Base-by-base conservation (phyloP, 1,140 invertebrate genomes). In the Eciton burchellii region DNA sequence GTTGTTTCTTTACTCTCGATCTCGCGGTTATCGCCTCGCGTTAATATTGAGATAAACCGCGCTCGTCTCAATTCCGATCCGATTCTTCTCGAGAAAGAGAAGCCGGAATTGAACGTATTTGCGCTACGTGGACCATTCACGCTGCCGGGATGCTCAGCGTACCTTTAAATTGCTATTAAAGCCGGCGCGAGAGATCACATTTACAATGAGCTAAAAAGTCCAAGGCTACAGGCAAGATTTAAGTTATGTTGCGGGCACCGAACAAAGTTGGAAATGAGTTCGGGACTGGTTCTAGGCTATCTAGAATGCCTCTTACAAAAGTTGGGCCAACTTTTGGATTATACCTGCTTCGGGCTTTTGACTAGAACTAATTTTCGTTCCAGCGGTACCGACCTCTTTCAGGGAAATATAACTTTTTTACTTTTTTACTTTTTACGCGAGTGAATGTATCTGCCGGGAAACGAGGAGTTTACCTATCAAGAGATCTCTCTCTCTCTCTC, bases 201-300 rank as follows among this genome's bases (percentile, higher is more conserved):
- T 68, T 79, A 68, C 68, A 79, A 66, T 45, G 8, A 66, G 24
- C 41, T 56, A 68, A 70, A 79, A 79, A 79, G 52, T 79, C 63
- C 35, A 79, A 43, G 49, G 52, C 24, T 79, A 68, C 63, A 19
- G 63, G 63, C 63, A 16, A 79, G 63, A 52, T 70, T 79, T 79
- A 79, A 79, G 74, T 79, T 79, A 79, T 70, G 74, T 79, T 79
- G 74, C 49, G 43, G 74, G 49, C 29, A 68, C 63, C 35, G 35
- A 63, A 79, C 74, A 14, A 79, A 79, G 74, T 79, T 79, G 74
- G 68, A 79, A 79, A 79, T 79, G 63, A 79, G 74, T 79, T 77
- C 56, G 74, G 63, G 63, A 79, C 74, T 79, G 70, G 74, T 79
- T 79, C 74, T 79, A 68, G 74, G 63, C 63, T 70, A 70, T n/a